These are phyloP conservation scores for Crenichthys baileyi DNA, from an alignment of 2,797 vertebrate genomes.

Conservation along the genomic window DNA sequence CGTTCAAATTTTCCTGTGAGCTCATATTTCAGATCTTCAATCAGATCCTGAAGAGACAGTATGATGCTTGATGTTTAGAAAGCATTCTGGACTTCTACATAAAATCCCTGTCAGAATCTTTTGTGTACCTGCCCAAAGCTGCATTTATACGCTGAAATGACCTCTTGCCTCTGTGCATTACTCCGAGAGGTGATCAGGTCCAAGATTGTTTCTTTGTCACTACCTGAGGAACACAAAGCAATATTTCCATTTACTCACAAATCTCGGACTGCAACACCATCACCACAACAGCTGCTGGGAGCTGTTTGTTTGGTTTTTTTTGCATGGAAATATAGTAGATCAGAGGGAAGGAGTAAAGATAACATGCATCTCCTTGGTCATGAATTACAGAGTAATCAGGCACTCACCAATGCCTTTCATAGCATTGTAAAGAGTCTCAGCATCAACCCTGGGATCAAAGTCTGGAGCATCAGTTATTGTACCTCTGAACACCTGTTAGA, in stretches of 20 bases:
- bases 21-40: constrained; percentile 95
- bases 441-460: constrained; percentile 88
- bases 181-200: constrained; percentile 91
- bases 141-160: constrained; percentile 90
- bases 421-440: constrained; percentile 90
- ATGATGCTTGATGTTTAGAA: not conserved
- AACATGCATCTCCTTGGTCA: constrained; percentile 1
- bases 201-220: constrained; percentile 94
- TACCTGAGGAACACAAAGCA: constrained; percentile 80
- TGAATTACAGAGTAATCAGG: not conserved
- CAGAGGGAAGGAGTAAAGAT: not conserved
- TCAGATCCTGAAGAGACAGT: constrained; percentile 86
- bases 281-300: no score
- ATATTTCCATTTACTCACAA: constrained; percentile 2
- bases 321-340: not conserved
- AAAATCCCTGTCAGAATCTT: not conserved
- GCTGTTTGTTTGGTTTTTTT: no score
- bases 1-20: constrained; percentile 97
- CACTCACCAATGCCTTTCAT: constrained; percentile 97
- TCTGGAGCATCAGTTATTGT: constrained; percentile 84
- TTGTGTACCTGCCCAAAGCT: constrained; percentile 89
- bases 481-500: constrained; percentile 87
- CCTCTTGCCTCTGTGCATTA: constrained; percentile 91
- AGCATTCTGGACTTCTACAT: not conserved
- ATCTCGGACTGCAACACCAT: no score